phyloP scores from a whole-genome alignment of 23 tunicate species.

The Ciona savignyi region DNA sequence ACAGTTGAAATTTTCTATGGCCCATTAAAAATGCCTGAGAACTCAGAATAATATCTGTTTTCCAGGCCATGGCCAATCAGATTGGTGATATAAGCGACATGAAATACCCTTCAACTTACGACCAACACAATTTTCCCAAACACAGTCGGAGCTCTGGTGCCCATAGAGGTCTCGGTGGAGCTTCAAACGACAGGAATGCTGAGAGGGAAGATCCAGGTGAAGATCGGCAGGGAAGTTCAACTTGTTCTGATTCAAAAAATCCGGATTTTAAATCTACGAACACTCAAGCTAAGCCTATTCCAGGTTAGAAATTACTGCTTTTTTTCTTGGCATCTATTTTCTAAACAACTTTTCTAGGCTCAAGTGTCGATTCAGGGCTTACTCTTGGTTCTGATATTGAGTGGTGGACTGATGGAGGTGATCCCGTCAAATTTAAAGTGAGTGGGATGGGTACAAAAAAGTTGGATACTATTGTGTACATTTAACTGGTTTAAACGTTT shows the following conservation, averaged over 20 bases:
- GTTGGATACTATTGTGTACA: too few species aligned
- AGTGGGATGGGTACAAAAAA: too few species aligned
- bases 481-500: neutral
- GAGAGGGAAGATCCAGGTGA: neutral
- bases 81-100: too few species aligned
- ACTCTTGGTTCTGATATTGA: neutral
- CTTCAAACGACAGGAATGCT: neutral
- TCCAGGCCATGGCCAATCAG: too few species aligned
- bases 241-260: neutral
- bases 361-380: neutral
- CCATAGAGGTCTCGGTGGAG: too few species aligned
- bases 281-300: neutral
- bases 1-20: too few species aligned
- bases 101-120: too few species aligned
- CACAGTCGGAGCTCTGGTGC: too few species aligned
- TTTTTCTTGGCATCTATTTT: too few species aligned
- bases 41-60: too few species aligned
- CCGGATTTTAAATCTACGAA: neutral
- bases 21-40: too few species aligned
- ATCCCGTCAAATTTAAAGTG: neutral
- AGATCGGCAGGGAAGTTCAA: neutral
- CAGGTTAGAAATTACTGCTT: neutral
- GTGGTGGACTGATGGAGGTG: neutral
- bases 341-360: neutral
- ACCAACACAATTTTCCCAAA: too few species aligned